Percentiles rank a stretch among this genome's conserved stretches.
Conservation (phyloP, 2,113 vertebrate species). For the Otis tarda region DNA sequence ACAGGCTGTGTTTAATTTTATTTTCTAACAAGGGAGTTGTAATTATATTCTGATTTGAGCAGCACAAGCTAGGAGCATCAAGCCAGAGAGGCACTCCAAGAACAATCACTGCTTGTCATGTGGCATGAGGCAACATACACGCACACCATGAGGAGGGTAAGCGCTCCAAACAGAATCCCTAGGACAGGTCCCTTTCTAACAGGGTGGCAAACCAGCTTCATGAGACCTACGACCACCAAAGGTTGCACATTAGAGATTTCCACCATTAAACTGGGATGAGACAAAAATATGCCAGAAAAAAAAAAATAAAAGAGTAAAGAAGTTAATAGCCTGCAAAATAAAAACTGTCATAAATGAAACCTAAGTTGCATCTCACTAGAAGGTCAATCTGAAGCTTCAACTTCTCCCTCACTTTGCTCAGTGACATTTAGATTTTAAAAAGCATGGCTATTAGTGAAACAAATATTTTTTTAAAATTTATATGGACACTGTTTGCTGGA, state of each 20-base stretch:
- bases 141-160: background rate
- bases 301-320: background rate
- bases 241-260: background rate
- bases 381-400: background rate
- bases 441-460: background rate
- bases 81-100: background rate
- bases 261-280: background rate
- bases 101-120: background rate
- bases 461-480: background rate
- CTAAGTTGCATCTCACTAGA: background rate
- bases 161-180: background rate
- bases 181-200: background rate
- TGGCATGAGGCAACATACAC: rapidly evolving
- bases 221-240: background rate
- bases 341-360: background rate
- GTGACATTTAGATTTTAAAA: background rate
- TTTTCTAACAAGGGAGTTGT: background rate
- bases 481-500: background rate
- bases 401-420: background rate
- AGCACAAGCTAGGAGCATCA: background rate
- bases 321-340: background rate
- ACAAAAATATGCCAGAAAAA: background rate
- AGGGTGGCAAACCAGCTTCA: background rate
- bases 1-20: background rate
- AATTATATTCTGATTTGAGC: background rate